Base-by-base conservation (phyloP, 2,797 vertebrate genomes). In the Coendou prehensilis region DNA sequence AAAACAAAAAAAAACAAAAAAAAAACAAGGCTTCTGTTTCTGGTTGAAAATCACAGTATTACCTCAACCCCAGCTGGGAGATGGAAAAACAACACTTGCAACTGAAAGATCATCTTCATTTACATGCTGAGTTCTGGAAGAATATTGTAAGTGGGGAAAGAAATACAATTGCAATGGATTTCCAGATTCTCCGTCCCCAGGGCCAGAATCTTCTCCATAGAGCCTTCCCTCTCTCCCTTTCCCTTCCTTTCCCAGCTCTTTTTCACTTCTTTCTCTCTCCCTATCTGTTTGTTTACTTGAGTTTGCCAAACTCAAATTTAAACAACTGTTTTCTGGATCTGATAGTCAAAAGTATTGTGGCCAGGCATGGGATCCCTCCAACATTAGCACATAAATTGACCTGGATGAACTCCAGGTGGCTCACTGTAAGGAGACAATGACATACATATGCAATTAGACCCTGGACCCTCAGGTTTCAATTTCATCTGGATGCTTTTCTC, bases 11-110 rank as follows among this genome's bases (percentile, higher is more conserved):
- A 54, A 54, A 54, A 15, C 54, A 86, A 64, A 30, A 26, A 71
- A 93, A 89, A 94, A 75, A 93, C 61, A 59, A 17, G 63, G 91
- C 89, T 98, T 97, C 91, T 91, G 87, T 97, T 97, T 97, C 94
- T 28, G 0, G 57, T 71, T 23, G 6, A 47, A 15, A 56, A 9
- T 59, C 92, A 95, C 73, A 61, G 1, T 2, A 45, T 96, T 94
- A 87, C 89, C 94, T 96, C 57, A 87, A 94, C 73, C 59, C 0
- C 0, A 81, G 78, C 41, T 87, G 97, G 54, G 97, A 94, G 6
- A 69, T 54, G 78, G 81, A 97, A 96, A 97, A 87, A 57, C 13
- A 97, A 56, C 7, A 47, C 87, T 93, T 87, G 92, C 69, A 64
- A 92, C 79, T 63, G 73, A 94, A 94, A 88, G 73, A 30, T 45